These are phyloP conservation scores for Notiomystis cincta DNA, from an alignment of 2,113 vertebrate genomes.

Conservation along the genomic window DNA sequence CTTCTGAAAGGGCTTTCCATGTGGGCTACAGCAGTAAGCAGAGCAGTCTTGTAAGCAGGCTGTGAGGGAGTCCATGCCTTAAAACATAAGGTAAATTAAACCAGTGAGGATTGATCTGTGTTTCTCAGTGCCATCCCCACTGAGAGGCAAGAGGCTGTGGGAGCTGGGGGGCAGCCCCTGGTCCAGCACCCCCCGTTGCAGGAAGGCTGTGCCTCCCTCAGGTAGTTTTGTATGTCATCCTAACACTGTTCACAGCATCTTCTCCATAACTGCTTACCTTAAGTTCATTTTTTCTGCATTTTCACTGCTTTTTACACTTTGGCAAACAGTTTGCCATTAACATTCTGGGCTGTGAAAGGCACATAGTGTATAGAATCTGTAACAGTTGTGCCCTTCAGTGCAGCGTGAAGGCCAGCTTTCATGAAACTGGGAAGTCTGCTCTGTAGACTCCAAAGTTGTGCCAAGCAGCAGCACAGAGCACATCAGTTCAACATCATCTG, in stretches of 20 bases:
- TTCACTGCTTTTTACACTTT: neutral
- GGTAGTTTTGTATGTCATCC: rapidly evolving
- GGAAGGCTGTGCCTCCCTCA: too few species aligned
- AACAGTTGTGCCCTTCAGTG: neutral
- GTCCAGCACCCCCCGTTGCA: neutral
- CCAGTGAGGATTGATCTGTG: neutral
- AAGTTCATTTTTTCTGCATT: neutral
- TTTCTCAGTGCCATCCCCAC: rapidly evolving
- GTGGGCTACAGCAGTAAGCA: neutral
- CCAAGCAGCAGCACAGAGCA: neutral
- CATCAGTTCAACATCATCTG: neutral
- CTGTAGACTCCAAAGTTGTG: neutral
- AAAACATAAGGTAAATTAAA: neutral
- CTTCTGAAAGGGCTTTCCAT: neutral
- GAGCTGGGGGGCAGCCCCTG: neutral
- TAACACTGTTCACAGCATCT: neutral
- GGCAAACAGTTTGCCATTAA: neutral
- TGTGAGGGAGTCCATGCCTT: neutral
- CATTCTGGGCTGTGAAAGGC: neutral
- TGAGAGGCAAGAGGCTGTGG: neutral
- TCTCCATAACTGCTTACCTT: neutral
- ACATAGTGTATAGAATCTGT: rapidly evolving
- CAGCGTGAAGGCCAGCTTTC: neutral
- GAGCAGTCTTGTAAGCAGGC: neutral
- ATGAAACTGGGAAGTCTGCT: neutral